Evolutionary conservation across 2,797 vertebrate genomes (phyloP), one percentile per base, ranked within the genome.

Genomic region (Danio choprae): DNA sequence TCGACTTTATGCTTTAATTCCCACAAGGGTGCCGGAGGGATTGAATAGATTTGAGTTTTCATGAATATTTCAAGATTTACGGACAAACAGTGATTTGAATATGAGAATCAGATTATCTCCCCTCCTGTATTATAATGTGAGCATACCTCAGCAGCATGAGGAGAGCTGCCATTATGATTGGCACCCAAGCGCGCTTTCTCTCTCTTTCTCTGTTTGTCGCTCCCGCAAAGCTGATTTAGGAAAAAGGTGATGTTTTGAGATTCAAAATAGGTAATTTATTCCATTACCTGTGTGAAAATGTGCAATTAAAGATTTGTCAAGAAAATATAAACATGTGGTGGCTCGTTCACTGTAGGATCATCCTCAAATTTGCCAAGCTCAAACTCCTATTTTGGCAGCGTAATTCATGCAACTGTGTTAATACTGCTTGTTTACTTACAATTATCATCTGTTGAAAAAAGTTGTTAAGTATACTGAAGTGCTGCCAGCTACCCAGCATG

Each of bases 41-140:
- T 44, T 65, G 79, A 64, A 85, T 29, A 63, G 58, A 77, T 77
- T 80, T 73, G 50, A 58, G 67, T 67, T 85, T 75, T 65, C 72
- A 81, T 84, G 74, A 84, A 86, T 86, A 84, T 88, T 88, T 84
- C 77, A 83, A 67, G 85, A 87, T 81, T 86, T 84, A 83, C 83
- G 85, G 85, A 84, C 85, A 84, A 87, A 84, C 77, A 77, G 75
- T 83, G 44, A 85, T 87, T 86, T 85, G 69, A 84, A 83, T 84
- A 82, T 81, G 76, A 78, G 82, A 81, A 89, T 68, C 74, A 70
- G 74, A 85, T 88, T 84, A 40, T 71, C 64, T 62, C 50, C 48
- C n/a, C 73, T 80, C 63, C 7, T 71, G 44, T 73, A 81, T 79
- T 81, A 63, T 55, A 71, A 77, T 64, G 76, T 11, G 73, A 69